Base-by-base conservation (phyloP, 2,888 invertebrate species). In the Tenthredo mesomela region DNA sequence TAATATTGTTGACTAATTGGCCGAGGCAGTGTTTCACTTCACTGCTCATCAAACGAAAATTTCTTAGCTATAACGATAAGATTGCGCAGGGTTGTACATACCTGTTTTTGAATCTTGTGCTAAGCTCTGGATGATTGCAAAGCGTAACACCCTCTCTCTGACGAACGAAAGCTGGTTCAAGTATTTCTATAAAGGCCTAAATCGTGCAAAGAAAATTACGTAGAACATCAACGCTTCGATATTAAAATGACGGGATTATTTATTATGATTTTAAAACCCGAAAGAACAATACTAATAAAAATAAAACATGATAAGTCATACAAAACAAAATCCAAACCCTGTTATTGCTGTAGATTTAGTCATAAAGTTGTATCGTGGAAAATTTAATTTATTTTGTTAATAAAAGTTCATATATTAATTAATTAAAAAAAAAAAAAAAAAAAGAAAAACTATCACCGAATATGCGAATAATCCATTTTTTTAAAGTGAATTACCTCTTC, bases 1-100 rank as follows among this genome's bases (percentile, higher is more conserved):
- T 67, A 67, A 67, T 67, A 67, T 67, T 67, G 29, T 67, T 67
- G 33, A 33, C 67, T 67, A 67, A 67, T 67, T 67, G 67, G 67
- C 67, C 15, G 33, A 67, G 18, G 15, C 33, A 67, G 33, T 18
- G 33, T 33, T 33, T 33, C 67, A 67, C 33, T 67, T 33, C 33
- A 33, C 29, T 67, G 67, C 67, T 21, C 33, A 67, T 33, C 67
- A 33, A 67, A 33, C 67, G 67, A 67, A 67, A 33, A 33, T 67
- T 67, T 67, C 33, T 15, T 18, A 67, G 67, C 67, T 33, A 67
- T 33, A 67, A 67, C 33, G 67, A 67, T 67, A 33, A 67, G 67
- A 67, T 67, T 33, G 67, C 5, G 67, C 5, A 67, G 67, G 33
- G 29, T 33, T n/a, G n/a, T n/a, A n/a, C n/a, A 7, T 67, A 67